A percentile compares a stretch with the other conserved stretches of the same genome.
phyloP scores from a whole-genome alignment of 2,113 vertebrate species.

The Lophochroa leadbeateri region DNA sequence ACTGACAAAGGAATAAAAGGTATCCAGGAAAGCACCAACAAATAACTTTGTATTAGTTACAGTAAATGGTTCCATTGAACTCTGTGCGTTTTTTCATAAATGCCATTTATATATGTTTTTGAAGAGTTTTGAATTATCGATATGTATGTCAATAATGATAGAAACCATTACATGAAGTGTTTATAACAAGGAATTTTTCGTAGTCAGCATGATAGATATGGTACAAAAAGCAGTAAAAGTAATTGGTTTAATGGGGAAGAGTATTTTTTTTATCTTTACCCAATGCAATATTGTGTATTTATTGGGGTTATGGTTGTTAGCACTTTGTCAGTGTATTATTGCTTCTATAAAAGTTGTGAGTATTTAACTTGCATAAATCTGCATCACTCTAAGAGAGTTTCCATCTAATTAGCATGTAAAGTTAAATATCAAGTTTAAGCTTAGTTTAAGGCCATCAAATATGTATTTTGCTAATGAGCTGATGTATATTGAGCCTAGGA shows the following conservation, averaged over 20 bases:
- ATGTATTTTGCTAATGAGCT: conserved; percentile 28
- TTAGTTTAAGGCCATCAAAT: background rate
- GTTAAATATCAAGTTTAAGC: conserved; percentile 5
- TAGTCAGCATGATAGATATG: background rate
- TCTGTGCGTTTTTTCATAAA: background rate
- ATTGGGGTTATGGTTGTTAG: background rate
- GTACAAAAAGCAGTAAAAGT: background rate
- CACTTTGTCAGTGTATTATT: background rate
- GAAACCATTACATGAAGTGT: background rate
- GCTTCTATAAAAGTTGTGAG: background rate
- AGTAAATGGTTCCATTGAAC: background rate
- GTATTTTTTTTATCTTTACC: background rate
- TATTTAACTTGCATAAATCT: conserved; percentile 20
- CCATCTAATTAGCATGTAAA: background rate
- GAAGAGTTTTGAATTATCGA: background rate
- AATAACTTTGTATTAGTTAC: background rate
- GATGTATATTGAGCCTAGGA: conserved; percentile 7
- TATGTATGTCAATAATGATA: background rate
- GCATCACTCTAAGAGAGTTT: background rate
- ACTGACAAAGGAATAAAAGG: background rate
- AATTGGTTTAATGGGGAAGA: background rate
- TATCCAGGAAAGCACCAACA: background rate
- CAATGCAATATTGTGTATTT: background rate
- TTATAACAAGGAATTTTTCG: background rate
- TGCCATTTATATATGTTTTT: background rate